phyloP scores from a whole-genome alignment of 2,797 vertebrate species.

The Microctenopoma stevenorrisi region DNA sequence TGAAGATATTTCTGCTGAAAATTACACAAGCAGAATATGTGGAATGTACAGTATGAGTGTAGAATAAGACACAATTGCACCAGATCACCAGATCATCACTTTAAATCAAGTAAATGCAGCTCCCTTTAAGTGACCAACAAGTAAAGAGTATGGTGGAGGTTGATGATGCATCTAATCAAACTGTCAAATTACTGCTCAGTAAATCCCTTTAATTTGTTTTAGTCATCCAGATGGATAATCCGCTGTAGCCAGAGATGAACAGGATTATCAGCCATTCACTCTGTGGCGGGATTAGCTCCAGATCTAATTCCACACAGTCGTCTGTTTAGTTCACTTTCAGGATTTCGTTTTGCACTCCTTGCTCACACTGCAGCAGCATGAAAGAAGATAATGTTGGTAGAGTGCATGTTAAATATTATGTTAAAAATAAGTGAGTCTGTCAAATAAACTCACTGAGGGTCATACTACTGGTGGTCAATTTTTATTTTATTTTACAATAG shows the following conservation, averaged over 20 bases:
- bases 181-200: constrained; percentile 56
- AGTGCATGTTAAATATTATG: no score
- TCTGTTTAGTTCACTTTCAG: constrained; percentile 68
- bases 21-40: not conserved
- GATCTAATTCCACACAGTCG: constrained; percentile 48
- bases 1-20: not conserved
- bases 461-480: no score
- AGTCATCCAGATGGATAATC: constrained; percentile 77
- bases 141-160: not conserved
- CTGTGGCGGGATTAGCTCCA: constrained; percentile 67
- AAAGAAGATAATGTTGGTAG: not conserved
- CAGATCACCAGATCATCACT: no score
- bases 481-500: no score
- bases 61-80: not conserved
- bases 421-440: no score
- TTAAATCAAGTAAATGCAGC: not conserved
- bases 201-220: constrained; percentile 74
- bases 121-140: constrained; percentile 22
- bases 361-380: constrained; percentile 1
- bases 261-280: constrained; percentile 72
- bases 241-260: constrained; percentile 75
- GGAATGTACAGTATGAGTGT: not conserved
- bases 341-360: constrained; percentile 26
- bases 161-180: constrained; percentile 22
- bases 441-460: no score